phyloP scores from a whole-genome alignment of 1,140 invertebrate species.

The Papilio dardanus region DNA sequence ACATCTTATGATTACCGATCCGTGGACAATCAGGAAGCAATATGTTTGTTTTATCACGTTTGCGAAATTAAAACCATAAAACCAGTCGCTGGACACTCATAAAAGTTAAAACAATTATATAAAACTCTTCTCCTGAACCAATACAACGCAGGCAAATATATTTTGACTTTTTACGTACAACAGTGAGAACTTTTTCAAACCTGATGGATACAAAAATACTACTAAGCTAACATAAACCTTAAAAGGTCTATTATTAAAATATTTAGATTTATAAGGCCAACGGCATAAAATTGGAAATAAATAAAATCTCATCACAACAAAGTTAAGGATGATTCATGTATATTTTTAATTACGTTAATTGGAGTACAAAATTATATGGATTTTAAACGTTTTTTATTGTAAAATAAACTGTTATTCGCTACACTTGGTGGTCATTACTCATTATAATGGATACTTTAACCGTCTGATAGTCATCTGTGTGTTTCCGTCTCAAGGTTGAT shows the following conservation, averaged over 20 bases:
- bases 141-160: too few relatives aligned
- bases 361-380: neutral
- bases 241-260: too few relatives aligned
- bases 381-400: conserved; percentile 26
- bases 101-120: too few relatives aligned
- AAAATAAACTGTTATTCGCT: conserved; percentile 14
- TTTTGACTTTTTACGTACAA: too few relatives aligned
- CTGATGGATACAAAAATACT: too few relatives aligned
- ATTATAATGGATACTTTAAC: neutral
- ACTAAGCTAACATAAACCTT: too few relatives aligned
- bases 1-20: neutral
- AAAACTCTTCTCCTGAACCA: too few relatives aligned
- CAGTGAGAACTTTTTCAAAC: too few relatives aligned
- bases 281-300: neutral
- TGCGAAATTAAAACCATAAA: neutral
- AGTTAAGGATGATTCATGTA: neutral
- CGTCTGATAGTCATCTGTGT: conserved; percentile 8
- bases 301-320: neutral
- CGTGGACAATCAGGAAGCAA: neutral
- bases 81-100: neutral
- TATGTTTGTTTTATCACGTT: neutral
- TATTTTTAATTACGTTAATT: neutral
- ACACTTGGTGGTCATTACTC: conserved; percentile 9
- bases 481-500: conserved; percentile 15
- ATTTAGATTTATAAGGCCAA: neutral